Conservation (phyloP, 2,113 vertebrate genomes). For the Epinephelus moara region DNA sequence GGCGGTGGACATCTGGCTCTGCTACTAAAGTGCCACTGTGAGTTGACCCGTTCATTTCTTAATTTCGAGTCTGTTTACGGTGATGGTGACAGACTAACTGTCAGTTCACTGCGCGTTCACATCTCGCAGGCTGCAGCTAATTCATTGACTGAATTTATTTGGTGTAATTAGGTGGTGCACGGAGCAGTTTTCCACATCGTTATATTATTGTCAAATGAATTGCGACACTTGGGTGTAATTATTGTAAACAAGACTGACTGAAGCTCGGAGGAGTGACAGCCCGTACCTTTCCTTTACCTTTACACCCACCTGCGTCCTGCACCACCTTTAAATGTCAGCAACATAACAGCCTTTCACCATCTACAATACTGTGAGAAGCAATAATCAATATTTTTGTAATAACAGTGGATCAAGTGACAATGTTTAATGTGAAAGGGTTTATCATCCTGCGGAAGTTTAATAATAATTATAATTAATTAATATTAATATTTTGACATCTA, state of each 20-base stretch:
- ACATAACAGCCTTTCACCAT: neutral
- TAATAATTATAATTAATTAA: too few species aligned
- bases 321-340: neutral
- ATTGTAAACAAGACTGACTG: constrained; percentile 28
- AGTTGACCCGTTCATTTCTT: constrained; percentile 37
- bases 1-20: constrained; percentile 66
- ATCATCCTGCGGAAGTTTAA: neutral
- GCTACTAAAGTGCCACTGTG: constrained; percentile 35
- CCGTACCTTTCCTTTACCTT: neutral
- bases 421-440: neutral
- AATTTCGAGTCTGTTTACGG: constrained; percentile 20
- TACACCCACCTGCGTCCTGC: neutral
- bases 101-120: neutral
- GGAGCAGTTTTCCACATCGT: constrained; percentile 16
- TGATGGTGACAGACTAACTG: constrained; percentile 18
- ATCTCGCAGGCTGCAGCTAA: neutral
- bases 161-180: constrained; percentile 20
- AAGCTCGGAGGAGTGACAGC: neutral
- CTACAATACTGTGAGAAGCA: neutral
- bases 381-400: neutral
- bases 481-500: too few species aligned
- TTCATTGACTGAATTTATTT: constrained; percentile 20
- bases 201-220: constrained; percentile 45
- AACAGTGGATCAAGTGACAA: neutral
- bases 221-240: constrained; percentile 33